phyloP scores from a whole-genome alignment of 2,797 vertebrate genomes.

The Erpetoichthys calabaricus region DNA sequence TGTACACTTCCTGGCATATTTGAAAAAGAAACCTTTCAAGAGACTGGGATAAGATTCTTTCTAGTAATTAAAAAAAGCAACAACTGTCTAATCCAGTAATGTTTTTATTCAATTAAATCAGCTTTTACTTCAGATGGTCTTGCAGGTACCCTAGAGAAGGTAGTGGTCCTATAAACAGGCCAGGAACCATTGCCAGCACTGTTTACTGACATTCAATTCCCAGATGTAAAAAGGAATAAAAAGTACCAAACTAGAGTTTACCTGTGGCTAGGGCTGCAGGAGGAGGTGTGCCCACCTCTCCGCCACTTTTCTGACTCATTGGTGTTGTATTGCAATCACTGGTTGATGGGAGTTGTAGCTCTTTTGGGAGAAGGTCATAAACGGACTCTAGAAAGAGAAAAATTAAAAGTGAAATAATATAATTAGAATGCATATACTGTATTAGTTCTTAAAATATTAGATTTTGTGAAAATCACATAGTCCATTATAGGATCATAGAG shows the following conservation, averaged over 20 bases:
- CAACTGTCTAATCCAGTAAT: too few species aligned
- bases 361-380: constrained; percentile 93
- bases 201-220: constrained; percentile 34
- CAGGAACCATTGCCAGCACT: constrained; percentile 50
- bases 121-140: constrained; percentile 16
- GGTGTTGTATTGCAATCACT: constrained; percentile 64
- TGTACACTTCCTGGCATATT: too few species aligned
- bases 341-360: constrained; percentile 78
- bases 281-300: constrained; percentile 80
- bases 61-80: too few species aligned
- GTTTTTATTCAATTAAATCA: too few species aligned
- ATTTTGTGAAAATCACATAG: too few species aligned
- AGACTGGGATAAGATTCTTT: too few species aligned
- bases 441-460: too few species aligned
- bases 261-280: constrained; percentile 77
- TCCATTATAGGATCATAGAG: too few species aligned
- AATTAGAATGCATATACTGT: background rate
- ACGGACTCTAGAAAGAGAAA: constrained; percentile 62
- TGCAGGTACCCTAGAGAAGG: constrained; percentile 19
- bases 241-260: constrained; percentile 53
- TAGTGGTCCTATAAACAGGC: constrained; percentile 16
- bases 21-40: too few species aligned
- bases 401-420: background rate
- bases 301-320: constrained; percentile 96
- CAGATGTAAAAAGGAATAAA: background rate